phyloP scores from a whole-genome alignment of 2,888 invertebrate genomes.

The Linyphia triangularis region DNA sequence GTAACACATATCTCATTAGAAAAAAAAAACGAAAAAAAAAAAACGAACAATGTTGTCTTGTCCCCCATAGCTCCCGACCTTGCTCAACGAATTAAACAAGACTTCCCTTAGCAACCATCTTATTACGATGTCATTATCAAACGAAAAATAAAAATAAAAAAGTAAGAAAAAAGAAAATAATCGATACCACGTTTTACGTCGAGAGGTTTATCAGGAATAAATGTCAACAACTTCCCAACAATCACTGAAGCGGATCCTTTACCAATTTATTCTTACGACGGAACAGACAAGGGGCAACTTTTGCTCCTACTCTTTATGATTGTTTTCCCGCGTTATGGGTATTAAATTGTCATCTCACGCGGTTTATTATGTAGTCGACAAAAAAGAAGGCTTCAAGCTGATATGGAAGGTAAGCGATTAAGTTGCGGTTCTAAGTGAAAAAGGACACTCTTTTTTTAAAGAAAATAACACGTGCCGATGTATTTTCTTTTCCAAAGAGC shows the following conservation, averaged over 20 bases:
- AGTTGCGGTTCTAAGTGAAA: background rate
- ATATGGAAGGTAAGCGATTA: slow-evolving; percentile 69
- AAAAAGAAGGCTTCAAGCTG: slow-evolving; percentile 48
- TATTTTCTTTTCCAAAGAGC: background rate
- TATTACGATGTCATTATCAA: background rate
- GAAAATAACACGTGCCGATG: background rate
- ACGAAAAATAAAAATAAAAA: no score
- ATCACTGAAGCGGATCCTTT: slow-evolving; percentile 14
- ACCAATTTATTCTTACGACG: slow-evolving; percentile 5
- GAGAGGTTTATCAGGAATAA: slow-evolving; percentile 22
- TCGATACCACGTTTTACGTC: slow-evolving; percentile 21
- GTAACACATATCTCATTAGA: background rate
- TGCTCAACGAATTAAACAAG: background rate
- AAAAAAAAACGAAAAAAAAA: no score
- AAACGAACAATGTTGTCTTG: background rate
- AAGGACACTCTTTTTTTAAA: background rate
- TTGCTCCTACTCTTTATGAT: slow-evolving; percentile 26
- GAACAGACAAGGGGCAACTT: slow-evolving; percentile 14
- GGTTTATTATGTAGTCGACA: slow-evolving; percentile 66
- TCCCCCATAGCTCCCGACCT: background rate
- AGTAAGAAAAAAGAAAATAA: slow-evolving; percentile 23
- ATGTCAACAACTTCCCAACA: background rate
- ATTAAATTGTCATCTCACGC: slow-evolving; percentile 69
- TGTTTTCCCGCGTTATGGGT: slow-evolving; percentile 39
- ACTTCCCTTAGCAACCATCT: slow-evolving; percentile 27